Evolutionary conservation across 2,888 invertebrate species (phyloP).

Genomic region (Proisotoma minuta): DNA sequence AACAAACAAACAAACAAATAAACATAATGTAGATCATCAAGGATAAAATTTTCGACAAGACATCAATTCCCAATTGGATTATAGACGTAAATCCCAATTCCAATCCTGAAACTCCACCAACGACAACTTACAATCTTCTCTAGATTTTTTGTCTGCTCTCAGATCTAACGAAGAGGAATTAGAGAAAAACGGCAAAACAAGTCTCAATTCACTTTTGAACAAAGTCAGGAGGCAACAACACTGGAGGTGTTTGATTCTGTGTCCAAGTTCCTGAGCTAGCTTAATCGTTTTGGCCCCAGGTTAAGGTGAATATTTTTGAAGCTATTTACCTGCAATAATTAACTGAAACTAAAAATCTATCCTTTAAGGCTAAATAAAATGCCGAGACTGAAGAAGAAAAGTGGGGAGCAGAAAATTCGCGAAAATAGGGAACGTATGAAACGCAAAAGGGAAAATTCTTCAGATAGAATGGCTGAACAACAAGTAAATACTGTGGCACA

Average conservation of each 20-base stretch:
- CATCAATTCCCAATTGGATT: background rate
- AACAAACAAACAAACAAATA: background rate
- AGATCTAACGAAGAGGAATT: constrained; percentile 46
- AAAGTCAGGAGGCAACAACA: background rate
- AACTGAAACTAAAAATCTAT: too few species aligned
- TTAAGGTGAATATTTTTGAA: too few species aligned
- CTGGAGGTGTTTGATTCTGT: too few species aligned
- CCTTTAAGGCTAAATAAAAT: too few species aligned
- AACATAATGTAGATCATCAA: background rate
- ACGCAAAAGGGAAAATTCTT: too few species aligned
- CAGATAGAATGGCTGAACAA: too few species aligned
- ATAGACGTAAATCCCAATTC: background rate
- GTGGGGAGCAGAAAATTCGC: too few species aligned
- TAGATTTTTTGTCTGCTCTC: constrained; percentile 42
- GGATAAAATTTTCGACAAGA: background rate
- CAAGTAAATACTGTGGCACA: background rate
- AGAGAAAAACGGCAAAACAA: constrained; percentile 25
- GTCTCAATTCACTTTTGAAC: background rate
- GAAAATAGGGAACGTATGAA: too few species aligned
- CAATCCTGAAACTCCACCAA: constrained; percentile 13
- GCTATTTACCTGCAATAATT: too few species aligned
- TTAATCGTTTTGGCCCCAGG: too few species aligned
- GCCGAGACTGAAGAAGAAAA: too few species aligned
- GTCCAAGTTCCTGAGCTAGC: too few species aligned
- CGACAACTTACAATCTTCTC: constrained; percentile 44